phyloP scores from a whole-genome alignment of 2,797 vertebrate genomes.

The Crypturellus tataupa region DNA sequence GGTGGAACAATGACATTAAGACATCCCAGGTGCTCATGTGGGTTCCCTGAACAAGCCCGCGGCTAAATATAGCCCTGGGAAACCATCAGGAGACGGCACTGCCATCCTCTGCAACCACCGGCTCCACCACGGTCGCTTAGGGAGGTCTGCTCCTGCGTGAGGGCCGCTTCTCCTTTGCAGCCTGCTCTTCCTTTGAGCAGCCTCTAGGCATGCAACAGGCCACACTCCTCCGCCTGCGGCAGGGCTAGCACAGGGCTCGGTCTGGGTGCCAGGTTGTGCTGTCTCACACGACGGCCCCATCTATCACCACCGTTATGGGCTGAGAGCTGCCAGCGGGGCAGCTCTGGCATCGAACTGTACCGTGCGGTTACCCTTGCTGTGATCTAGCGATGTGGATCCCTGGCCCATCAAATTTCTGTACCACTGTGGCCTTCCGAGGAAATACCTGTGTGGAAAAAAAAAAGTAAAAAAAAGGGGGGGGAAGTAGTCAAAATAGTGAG shows the following conservation, averaged over 20 bases:
- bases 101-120: neutral
- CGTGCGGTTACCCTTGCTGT: neutral
- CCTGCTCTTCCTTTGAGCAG: neutral
- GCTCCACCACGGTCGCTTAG: neutral
- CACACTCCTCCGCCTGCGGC: neutral
- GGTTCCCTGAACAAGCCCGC: neutral
- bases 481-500: constrained; percentile 5
- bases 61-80: constrained; percentile 35
- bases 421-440: neutral
- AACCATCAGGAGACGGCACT: neutral
- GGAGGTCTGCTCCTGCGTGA: accelerated
- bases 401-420: neutral
- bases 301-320: no score
- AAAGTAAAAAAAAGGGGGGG: neutral
- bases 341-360: neutral
- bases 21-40: neutral
- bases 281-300: accelerated
- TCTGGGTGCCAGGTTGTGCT: neutral
- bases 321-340: no score
- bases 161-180: neutral
- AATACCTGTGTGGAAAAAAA: neutral
- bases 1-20: constrained; percentile 43
- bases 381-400: neutral
- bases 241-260: neutral
- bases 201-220: neutral